These are phyloP conservation scores for Eubasilissa regina DNA, from an alignment of 1,140 invertebrate species.

Conservation along the genomic window DNA sequence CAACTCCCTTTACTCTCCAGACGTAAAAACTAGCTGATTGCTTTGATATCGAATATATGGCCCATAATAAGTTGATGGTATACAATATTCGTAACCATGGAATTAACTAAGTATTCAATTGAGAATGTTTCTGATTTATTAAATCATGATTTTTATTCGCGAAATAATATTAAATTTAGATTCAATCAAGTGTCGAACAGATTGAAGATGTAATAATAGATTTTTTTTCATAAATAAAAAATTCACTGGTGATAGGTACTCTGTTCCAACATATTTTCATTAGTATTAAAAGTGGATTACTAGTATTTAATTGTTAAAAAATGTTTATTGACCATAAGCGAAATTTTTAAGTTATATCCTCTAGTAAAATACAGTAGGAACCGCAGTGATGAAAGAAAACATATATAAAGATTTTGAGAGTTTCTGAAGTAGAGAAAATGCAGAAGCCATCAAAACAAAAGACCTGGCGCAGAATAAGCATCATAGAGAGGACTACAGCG, in stretches of 20 bases:
- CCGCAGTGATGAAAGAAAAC: too few relatives aligned
- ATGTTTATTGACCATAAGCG: neutral
- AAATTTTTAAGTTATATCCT: neutral
- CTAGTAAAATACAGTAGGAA: neutral
- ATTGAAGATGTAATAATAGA: neutral
- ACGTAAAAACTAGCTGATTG: neutral
- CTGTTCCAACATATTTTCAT: neutral
- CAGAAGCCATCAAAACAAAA: too few relatives aligned
- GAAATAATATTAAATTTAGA: neutral
- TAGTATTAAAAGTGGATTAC: neutral
- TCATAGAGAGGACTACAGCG: too few relatives aligned
- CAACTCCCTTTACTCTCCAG: slow-evolving; percentile 7
- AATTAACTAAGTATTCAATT: neutral
- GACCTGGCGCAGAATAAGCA: too few relatives aligned
- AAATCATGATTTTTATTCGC: too few relatives aligned
- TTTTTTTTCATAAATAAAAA: neutral
- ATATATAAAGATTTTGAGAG: too few relatives aligned
- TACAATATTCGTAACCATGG: neutral
- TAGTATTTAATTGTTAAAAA: neutral
- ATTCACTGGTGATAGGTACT: too few relatives aligned
- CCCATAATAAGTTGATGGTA: slow-evolving; percentile 2
- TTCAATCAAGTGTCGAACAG: neutral
- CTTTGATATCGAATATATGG: neutral
- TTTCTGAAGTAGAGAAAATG: too few relatives aligned
- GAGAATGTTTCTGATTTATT: too few relatives aligned